Evolutionary conservation across 2,797 vertebrate genomes (phyloP).

Genomic region (Xyrichtys novacula): DNA sequence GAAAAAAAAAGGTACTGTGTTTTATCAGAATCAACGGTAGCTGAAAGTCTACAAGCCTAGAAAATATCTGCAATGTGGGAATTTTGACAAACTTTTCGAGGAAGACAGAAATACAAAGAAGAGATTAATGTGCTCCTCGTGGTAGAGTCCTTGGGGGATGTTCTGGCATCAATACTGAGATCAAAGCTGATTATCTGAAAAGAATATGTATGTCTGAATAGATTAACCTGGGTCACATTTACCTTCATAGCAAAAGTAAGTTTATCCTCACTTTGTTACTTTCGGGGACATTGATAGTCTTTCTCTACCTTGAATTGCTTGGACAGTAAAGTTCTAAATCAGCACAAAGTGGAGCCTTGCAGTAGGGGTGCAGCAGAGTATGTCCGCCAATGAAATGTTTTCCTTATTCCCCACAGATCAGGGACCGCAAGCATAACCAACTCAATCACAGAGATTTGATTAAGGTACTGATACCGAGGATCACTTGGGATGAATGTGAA

Average conservation of each 20-base stretch:
- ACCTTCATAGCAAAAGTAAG: background rate
- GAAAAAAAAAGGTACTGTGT: constrained; percentile 6
- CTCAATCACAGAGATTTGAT: constrained; percentile 74
- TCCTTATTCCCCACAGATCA: constrained; percentile 50
- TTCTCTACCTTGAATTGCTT: constrained; percentile 14
- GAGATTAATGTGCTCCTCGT: background rate
- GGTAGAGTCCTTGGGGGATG: background rate
- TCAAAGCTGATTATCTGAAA: constrained; percentile 15
- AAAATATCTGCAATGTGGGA: constrained; percentile 1
- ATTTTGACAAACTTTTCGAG: constrained; percentile 11
- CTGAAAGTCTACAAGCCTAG: background rate
- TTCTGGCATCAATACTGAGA: background rate
- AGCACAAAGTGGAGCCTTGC: constrained; percentile 32
- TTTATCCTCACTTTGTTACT: background rate
- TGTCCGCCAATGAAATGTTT: constrained; percentile 59
- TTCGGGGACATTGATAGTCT: background rate
- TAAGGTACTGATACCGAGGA: constrained; percentile 65
- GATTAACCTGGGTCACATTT: background rate
- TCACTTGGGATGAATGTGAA: constrained; percentile 74
- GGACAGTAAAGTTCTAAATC: constrained; percentile 16
- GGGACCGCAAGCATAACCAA: constrained; percentile 61
- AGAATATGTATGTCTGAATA: background rate
- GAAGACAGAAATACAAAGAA: background rate
- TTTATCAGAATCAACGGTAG: constrained; percentile 30
- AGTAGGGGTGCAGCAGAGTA: constrained; percentile 14